These are phyloP conservation scores for Lepus americanus DNA, from an alignment of 2,113 vertebrate species.

Conservation along the genomic window DNA sequence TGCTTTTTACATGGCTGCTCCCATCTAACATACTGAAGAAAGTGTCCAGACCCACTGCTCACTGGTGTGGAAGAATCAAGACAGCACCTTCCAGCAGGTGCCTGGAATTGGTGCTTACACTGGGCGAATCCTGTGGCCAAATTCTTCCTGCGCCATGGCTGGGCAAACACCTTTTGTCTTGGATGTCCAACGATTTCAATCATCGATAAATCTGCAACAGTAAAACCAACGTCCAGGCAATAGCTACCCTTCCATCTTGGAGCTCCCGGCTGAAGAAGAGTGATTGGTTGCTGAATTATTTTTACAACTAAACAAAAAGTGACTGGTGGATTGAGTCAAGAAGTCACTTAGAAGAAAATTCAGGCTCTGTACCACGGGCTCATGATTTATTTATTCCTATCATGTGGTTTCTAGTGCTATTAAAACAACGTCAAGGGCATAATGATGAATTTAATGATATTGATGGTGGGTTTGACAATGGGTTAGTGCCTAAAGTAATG, in stretches of 20 bases:
- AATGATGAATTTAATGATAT: constrained; percentile 70
- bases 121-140: not conserved
- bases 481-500: constrained; percentile 68
- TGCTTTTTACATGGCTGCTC: not conserved
- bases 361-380: not conserved
- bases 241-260: not conserved
- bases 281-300: not conserved
- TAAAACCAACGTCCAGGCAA: constrained; percentile 14
- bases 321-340: constrained; percentile 38
- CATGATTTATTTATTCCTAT: constrained; percentile 67
- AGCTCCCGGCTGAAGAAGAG: not conserved
- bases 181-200: not conserved
- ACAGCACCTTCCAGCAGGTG: not conserved
- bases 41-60: not conserved
- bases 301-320: constrained; percentile 54
- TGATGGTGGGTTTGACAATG: constrained; percentile 52
- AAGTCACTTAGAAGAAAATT: constrained; percentile 60
- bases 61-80: not conserved
- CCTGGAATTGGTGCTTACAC: not conserved
- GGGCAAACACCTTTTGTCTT: not conserved
- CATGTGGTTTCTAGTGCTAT: constrained; percentile 44
- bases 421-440: constrained; percentile 75
- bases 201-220: not conserved
- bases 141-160: not conserved
- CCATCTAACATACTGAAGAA: not conserved